These are phyloP conservation scores for Nematolebias whitei DNA, from an alignment of 2,113 vertebrate species.

Conservation along the genomic window DNA sequence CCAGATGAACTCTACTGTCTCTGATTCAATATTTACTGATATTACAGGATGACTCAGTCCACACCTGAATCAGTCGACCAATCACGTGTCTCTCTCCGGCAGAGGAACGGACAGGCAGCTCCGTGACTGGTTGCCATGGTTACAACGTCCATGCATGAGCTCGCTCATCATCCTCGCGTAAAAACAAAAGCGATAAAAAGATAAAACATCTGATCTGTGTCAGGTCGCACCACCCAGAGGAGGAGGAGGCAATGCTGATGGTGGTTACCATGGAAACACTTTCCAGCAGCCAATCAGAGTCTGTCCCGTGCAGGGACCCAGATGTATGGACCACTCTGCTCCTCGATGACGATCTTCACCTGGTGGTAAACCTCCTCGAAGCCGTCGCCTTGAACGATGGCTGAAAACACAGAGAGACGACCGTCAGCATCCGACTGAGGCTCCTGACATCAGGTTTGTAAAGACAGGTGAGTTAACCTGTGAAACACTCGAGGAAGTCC, in stretches of 20 bases:
- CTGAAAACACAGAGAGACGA: slow-evolving; percentile 58
- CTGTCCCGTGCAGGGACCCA: slow-evolving; percentile 88
- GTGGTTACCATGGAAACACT: slow-evolving; percentile 8
- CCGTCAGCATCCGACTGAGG: too few relatives aligned
- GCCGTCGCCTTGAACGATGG: slow-evolving; percentile 88
- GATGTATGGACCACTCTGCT: slow-evolving; percentile 92
- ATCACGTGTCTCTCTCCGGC: neutral
- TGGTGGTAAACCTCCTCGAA: slow-evolving; percentile 91
- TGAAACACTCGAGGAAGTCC: slow-evolving; percentile 90
- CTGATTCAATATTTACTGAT: slow-evolving; percentile 39
- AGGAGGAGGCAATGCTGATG: neutral
- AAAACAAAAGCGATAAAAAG: slow-evolving; percentile 20
- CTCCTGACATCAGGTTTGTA: too few relatives aligned
- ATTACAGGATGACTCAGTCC: slow-evolving; percentile 33
- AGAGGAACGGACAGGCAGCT: neutral
- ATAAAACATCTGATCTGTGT: slow-evolving; percentile 1
- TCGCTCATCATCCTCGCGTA: neutral
- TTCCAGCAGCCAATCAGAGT: slow-evolving; percentile 76
- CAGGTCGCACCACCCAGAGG: neutral
- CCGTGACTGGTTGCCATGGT: slow-evolving; percentile 13
- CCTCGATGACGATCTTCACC: slow-evolving; percentile 87
- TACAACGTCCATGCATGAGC: slow-evolving; percentile 10
- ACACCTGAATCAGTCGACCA: slow-evolving; percentile 1
- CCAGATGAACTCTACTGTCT: slow-evolving; percentile 40
- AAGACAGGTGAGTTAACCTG: slow-evolving; percentile 72